phyloP scores from a whole-genome alignment of 2,797 vertebrate species.

The Perdix hodgsoniae region DNA sequence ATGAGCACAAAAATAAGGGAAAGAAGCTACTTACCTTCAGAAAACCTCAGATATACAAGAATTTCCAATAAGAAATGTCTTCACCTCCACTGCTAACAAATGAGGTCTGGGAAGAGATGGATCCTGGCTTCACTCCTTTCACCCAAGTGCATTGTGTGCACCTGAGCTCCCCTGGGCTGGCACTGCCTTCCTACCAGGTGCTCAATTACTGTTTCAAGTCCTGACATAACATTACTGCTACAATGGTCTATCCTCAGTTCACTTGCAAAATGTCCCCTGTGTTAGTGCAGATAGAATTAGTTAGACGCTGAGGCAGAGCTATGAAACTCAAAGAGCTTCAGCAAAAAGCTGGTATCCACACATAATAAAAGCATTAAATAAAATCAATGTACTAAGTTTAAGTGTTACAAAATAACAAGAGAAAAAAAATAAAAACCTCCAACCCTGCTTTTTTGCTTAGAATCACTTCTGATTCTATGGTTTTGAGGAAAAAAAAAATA shows the following conservation, averaged over 20 bases:
- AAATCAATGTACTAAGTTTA: slow-evolving; percentile 7
- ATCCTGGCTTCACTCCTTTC: no score
- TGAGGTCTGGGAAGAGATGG: no score
- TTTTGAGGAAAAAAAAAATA: background rate
- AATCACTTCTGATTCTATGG: background rate
- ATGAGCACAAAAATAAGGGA: no score
- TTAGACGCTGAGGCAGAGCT: background rate
- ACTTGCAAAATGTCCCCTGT: background rate
- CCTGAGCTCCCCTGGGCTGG: no score
- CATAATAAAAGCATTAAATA: background rate
- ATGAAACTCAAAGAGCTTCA: background rate
- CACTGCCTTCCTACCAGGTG: no score
- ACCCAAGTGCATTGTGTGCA: no score
- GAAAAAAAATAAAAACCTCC: background rate
- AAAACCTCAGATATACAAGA: no score
- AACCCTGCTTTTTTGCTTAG: background rate
- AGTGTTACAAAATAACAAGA: background rate
- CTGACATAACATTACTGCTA: no score
- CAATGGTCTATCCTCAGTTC: background rate
- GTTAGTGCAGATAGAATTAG: background rate
- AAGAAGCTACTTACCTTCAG: no score
- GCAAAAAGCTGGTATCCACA: background rate
- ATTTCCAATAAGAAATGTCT: no score
- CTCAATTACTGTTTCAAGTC: no score
- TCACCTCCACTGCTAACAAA: no score